These are phyloP conservation scores for Stenchaetothrips biformis DNA, from an alignment of 2,888 invertebrate species.

Conservation along the genomic window DNA sequence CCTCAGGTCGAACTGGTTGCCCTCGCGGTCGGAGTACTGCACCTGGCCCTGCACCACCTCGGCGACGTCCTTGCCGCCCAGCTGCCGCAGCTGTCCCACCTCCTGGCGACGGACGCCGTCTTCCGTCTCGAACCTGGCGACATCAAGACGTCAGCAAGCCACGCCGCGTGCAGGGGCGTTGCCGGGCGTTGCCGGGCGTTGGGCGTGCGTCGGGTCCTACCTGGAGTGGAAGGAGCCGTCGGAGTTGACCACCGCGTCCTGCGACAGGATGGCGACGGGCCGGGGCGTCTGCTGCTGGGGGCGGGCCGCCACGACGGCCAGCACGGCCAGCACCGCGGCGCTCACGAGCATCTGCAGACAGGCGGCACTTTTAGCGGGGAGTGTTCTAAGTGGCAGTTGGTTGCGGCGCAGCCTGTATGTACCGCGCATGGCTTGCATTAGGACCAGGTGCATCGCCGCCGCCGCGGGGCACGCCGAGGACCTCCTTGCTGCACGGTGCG, in stretches of 20 bases:
- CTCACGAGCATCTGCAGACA: neutral
- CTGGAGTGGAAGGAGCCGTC: constrained; percentile 19
- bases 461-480: neutral
- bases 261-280: constrained; percentile 10
- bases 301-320: neutral
- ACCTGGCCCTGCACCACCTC: constrained; percentile 22
- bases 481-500: neutral
- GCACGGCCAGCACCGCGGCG: neutral
- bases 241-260: neutral
- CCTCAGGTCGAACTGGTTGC: constrained; percentile 13
- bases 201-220: too few species aligned
- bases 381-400: neutral
- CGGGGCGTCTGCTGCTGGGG: neutral
- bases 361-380: neutral
- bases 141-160: too few species aligned
- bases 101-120: constrained; percentile 12
- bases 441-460: neutral
- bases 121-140: neutral
- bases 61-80: neutral
- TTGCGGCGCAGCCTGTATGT: neutral
- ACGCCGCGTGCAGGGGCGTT: too few species aligned
- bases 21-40: constrained; percentile 17
- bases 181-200: too few species aligned
- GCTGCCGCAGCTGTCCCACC: constrained; percentile 2
- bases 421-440: neutral